Evolutionary conservation across 1,140 invertebrate species (phyloP), one percentile per base, ranked within the genome.

Genomic region (Habropoda laboriosa): DNA sequence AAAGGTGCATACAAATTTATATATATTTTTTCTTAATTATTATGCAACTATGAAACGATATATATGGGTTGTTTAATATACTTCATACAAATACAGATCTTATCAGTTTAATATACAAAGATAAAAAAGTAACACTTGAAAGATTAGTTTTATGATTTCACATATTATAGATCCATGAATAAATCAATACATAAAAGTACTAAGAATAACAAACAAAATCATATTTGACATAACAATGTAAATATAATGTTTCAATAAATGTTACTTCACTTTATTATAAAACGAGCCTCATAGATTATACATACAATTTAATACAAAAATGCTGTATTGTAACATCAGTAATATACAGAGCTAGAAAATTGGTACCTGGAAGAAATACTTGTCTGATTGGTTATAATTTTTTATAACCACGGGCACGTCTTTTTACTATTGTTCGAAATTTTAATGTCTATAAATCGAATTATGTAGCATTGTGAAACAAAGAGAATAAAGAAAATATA

Each of bases 51-150:
- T 81, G 58, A 85, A 82, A 81, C 38, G 68, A 82, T 45, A 73
- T 73, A 74, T 84, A 63, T 71, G 35, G 38, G 79, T 85, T 82
- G 78, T 67, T 68, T 53, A 71, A 57, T 27, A 75, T 85, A 68
- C 49, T 71, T 82, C 40, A 80, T 82, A 86, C 45, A 82, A 86
- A 86, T 86, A 57, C 53, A 86, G 80, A 80, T 63, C 45, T 85
- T 80, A 82, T 81, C 27, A 74, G 24, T 38, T 80, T 67, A 66
- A 35, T 82, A 68, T 86, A 86, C 49, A 82, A 80, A 82, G 75
- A 85, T 85, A 85, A 67, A 67, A 82, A 85, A 85, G 49, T 75
- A 82, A 76, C 47, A 85, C 49, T 2, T 53, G 40, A 53, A 86
- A 66, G 71, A 85, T 79, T 75, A 79, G 58, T 82, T 81, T 57